Percentiles rank a stretch among this genome's conserved stretches.
Evolutionary conservation across 1,140 invertebrate genomes (phyloP).

Genomic region (Bombus sylvicola): DNA sequence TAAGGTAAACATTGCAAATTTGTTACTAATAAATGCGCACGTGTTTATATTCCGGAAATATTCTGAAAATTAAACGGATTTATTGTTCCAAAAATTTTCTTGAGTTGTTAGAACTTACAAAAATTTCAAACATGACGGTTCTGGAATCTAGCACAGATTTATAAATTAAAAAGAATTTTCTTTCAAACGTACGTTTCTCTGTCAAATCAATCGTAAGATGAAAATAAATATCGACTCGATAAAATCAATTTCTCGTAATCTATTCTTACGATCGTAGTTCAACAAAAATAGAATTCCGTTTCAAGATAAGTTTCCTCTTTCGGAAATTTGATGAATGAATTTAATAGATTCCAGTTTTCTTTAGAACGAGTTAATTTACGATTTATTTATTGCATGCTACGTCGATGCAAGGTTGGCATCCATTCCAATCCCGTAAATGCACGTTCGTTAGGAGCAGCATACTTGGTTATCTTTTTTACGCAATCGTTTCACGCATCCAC

Average conservation of each 20-base stretch:
- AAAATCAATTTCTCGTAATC: neutral
- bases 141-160: too few species aligned
- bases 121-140: too few species aligned
- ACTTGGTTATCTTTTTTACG: constrained; percentile 28
- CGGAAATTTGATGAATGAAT: neutral
- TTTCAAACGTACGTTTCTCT: too few species aligned
- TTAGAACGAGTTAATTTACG: neutral
- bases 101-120: too few species aligned
- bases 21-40: too few species aligned
- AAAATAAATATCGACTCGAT: neutral
- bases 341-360: constrained; percentile 6
- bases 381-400: neutral
- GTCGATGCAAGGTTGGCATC: constrained; percentile 9
- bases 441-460: neutral
- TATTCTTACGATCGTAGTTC: neutral
- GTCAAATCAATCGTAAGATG: neutral
- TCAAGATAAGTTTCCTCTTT: neutral
- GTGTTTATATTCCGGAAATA: too few species aligned
- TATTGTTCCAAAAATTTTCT: too few species aligned
- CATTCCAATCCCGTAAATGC: neutral
- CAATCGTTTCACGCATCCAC: constrained; percentile 30
- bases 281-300: constrained; percentile 3
- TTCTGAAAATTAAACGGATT: too few species aligned
- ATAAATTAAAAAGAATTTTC: too few species aligned
- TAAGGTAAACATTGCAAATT: too few species aligned